Evolutionary conservation across 2,113 vertebrate species (phyloP).

Genomic region (Hemichromis elongatus): DNA sequence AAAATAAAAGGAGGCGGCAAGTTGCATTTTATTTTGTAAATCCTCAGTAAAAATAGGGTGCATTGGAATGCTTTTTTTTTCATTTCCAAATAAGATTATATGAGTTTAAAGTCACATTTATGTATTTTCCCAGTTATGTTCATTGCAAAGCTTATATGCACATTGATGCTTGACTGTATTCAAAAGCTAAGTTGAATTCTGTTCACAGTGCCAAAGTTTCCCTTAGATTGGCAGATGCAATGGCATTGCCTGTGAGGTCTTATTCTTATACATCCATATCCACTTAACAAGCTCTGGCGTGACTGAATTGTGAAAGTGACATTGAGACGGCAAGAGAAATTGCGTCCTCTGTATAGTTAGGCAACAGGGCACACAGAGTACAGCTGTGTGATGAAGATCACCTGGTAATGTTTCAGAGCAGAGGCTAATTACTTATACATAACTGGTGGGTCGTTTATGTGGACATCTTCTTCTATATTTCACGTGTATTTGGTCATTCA

Average conservation of each 20-base stretch:
- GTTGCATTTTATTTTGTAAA: background rate
- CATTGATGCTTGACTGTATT: background rate
- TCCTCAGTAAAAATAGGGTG: background rate
- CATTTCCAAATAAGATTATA: background rate
- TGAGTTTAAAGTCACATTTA: background rate
- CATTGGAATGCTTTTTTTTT: background rate
- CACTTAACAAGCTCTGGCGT: slow-evolving; percentile 10
- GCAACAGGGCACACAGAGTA: background rate
- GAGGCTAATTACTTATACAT: background rate
- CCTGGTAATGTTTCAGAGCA: background rate
- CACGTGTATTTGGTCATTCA: slow-evolving; percentile 7
- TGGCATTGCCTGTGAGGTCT: background rate
- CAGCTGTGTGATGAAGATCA: slow-evolving; percentile 1
- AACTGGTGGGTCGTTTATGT: background rate
- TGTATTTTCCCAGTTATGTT: background rate
- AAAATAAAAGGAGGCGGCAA: background rate
- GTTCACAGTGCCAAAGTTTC: background rate
- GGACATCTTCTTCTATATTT: background rate
- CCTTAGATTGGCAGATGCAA: background rate
- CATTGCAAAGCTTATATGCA: background rate
- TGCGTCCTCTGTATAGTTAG: background rate
- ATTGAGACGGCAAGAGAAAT: slow-evolving; percentile 18
- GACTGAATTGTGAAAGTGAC: slow-evolving; percentile 29
- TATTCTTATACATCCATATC: slow-evolving; percentile 5
- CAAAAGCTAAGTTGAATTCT: background rate